Evolutionary conservation across 2,113 vertebrate species (phyloP).

Genomic region (Falcunculus frontatus): DNA sequence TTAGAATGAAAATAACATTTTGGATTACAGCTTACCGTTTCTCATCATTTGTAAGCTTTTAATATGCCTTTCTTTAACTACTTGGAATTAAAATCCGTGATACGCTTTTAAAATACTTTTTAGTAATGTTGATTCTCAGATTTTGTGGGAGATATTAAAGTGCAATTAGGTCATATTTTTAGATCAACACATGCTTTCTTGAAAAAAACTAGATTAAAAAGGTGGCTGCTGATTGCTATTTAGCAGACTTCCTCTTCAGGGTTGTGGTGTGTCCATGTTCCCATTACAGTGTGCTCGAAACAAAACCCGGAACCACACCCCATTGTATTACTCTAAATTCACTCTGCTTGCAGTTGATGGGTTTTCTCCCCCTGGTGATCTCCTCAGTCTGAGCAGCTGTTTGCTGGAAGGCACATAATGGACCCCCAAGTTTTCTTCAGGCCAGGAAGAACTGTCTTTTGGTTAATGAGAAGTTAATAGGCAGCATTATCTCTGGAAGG

Average conservation of each 20-base stretch:
- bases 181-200: neutral
- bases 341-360: neutral
- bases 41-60: neutral
- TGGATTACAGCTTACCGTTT: neutral
- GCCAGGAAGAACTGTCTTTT: neutral
- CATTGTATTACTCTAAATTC: neutral
- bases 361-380: neutral
- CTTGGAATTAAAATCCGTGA: neutral
- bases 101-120: accelerated
- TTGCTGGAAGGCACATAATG: neutral
- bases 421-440: neutral
- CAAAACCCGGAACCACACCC: constrained; percentile 22
- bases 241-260: neutral
- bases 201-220: neutral
- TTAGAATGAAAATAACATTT: neutral
- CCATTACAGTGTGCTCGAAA: neutral
- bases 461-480: neutral
- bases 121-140: neutral
- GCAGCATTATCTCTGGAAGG: neutral
- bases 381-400: neutral
- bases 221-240: neutral
- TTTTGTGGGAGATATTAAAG: neutral
- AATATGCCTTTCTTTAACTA: neutral
- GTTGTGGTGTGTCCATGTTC: neutral
- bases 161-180: neutral